Evolutionary conservation across 2,113 vertebrate species (phyloP), one percentile per base, ranked within the genome.

Genomic region (Martes martes): DNA sequence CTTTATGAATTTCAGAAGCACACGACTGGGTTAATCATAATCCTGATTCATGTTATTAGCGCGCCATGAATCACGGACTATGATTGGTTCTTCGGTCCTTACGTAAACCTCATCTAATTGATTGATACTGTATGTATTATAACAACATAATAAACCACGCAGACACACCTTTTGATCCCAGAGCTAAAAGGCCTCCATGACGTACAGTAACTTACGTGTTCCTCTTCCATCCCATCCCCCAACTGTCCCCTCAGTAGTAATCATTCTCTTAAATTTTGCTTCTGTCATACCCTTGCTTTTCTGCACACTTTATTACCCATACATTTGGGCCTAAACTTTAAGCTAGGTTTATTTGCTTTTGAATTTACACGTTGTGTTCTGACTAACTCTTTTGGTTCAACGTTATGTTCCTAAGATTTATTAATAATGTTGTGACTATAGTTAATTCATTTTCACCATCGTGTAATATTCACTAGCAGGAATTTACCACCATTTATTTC

Each of bases 1-100:
- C 90, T 92, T 80, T 42, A 4, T 73, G 63, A 78, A 95, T 79
- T 59, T 92, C 47, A 81, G 88, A 95, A 90, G 83, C 73, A 94
- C 36, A 59, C 67, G 84, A 52, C 6, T n/a, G 28, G 74, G 52
- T 95, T 93, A 90, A 83, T 96, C 83, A 73, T 8, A 52, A 57
- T 74, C 63, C 63, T 96, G 74, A 87, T 73, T 97, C 67, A 83
- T 84, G 36, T 47, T 84, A 90, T 92, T n/a, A 87, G 24, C 76
- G 47, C 82, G 73, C 67, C 87, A 73, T 39, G 45, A 96, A 63
- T 89, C 89, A 47, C 91, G 59, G 73, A 31, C 81, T 50, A 2
- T 59, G 52, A 92, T 74, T 95, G 50, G 81, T 13, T 36, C 83
- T 65, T 87, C 83, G 79, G 47, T 92, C 67, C 63, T 89, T 69